These are phyloP conservation scores for Eidolon dupreanum DNA, from an alignment of 2,797 vertebrate genomes.

Conservation along the genomic window DNA sequence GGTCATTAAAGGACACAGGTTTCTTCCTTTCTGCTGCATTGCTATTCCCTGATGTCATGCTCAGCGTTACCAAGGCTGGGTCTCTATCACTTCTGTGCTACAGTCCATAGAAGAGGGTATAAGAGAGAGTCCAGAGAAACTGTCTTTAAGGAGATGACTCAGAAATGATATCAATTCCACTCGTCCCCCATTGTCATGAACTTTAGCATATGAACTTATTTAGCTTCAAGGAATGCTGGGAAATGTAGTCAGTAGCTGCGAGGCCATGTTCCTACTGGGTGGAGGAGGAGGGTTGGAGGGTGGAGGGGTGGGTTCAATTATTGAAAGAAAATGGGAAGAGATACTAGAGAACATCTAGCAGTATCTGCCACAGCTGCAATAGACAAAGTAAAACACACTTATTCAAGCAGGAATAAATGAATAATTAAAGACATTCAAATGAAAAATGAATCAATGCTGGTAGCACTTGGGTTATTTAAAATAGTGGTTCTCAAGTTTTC, in stretches of 20 bases:
- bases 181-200: background rate
- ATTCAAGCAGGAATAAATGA: background rate
- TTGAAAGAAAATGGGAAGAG: background rate
- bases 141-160: slow-evolving; percentile 32
- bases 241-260: background rate
- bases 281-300: background rate
- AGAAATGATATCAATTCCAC: slow-evolving; percentile 2
- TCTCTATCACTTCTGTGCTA: background rate
- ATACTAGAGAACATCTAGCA: background rate
- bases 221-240: background rate
- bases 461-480: background rate
- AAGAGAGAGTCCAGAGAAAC: background rate
- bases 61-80: background rate
- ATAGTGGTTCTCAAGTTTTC: background rate
- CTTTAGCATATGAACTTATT: background rate
- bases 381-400: background rate
- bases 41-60: background rate
- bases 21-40: background rate
- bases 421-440: background rate
- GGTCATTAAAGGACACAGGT: background rate
- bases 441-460: background rate
- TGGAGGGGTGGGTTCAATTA: background rate
- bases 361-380: background rate
- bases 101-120: background rate
- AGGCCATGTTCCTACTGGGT: background rate